A percentile compares a stretch with the other conserved stretches of the same genome.
Conservation (phyloP, 1,140 invertebrate species). For the Diuraphis noxia region DNA sequence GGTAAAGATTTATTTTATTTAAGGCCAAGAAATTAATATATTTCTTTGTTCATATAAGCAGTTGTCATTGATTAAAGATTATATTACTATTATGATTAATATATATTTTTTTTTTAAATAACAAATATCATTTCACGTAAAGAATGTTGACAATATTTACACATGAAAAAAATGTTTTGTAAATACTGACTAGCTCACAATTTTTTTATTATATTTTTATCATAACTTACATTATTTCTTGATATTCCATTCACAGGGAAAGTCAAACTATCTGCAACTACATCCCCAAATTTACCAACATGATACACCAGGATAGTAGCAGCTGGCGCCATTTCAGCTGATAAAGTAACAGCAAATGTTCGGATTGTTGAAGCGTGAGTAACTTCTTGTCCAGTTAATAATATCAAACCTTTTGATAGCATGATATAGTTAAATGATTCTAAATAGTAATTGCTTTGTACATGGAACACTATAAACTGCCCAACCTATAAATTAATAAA, state of each 20-base stretch:
- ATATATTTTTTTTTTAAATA: background rate
- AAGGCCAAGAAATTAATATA: background rate
- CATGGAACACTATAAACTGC: constrained; percentile 92
- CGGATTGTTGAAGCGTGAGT: constrained; percentile 71
- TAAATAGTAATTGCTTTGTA: constrained; percentile 87
- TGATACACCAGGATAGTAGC: constrained; percentile 89
- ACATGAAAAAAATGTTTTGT: background rate
- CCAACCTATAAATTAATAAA: constrained; percentile 69
- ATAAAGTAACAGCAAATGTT: constrained; percentile 86
- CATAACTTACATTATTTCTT: constrained; percentile 75
- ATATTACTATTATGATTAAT: background rate
- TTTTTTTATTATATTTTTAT: background rate
- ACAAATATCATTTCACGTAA: background rate
- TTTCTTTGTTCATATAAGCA: background rate
- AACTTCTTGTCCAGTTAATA: constrained; percentile 72
- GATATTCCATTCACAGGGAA: constrained; percentile 94
- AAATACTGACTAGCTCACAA: background rate
- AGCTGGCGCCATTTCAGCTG: constrained; percentile 91
- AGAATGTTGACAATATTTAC: no score
- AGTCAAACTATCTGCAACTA: constrained; percentile 88
- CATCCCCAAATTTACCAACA: constrained; percentile 77
- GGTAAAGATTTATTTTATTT: no score
- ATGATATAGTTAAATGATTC: constrained; percentile 89
- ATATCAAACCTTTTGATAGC: constrained; percentile 83
- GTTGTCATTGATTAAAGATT: background rate